These are phyloP conservation scores for Acomys russatus DNA, from an alignment of 2,797 vertebrate genomes.

Conservation along the genomic window DNA sequence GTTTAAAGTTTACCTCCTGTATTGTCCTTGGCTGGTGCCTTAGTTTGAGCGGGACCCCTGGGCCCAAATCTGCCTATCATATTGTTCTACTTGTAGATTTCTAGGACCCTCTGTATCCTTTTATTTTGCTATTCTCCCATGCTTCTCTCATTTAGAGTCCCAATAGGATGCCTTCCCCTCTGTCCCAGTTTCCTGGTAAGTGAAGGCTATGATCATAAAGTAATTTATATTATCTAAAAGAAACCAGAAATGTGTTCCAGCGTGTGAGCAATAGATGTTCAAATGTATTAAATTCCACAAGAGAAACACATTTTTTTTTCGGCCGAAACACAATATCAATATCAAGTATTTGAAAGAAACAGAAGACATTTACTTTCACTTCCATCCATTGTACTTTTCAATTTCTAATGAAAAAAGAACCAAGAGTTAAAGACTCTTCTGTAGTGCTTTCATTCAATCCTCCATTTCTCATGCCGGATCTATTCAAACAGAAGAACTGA, in stretches of 20 bases:
- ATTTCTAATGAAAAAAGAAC: background rate
- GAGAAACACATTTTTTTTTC: slow-evolving; percentile 7
- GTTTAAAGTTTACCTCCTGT: too few species aligned
- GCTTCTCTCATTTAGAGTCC: too few species aligned
- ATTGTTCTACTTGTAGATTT: too few species aligned
- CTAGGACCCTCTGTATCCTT: too few species aligned
- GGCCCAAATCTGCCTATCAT: too few species aligned
- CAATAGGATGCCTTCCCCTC: too few species aligned
- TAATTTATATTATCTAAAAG: background rate
- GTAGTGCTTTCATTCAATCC: background rate
- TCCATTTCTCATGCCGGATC: background rate
- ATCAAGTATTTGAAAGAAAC: background rate
- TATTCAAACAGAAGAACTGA: background rate
- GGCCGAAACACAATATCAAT: background rate
- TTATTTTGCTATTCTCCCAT: too few species aligned
- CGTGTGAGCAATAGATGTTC: slow-evolving; percentile 5
- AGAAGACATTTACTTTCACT: background rate
- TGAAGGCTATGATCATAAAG: too few species aligned
- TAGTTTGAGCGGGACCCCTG: too few species aligned
- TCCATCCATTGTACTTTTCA: background rate
- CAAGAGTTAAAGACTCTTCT: background rate
- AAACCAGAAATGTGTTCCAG: slow-evolving; percentile 47
- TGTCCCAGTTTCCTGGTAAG: too few species aligned
- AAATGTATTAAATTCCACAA: background rate
- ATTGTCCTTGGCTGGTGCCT: too few species aligned